phyloP scores from a whole-genome alignment of 2,797 vertebrate genomes.

The Periparus ater region DNA sequence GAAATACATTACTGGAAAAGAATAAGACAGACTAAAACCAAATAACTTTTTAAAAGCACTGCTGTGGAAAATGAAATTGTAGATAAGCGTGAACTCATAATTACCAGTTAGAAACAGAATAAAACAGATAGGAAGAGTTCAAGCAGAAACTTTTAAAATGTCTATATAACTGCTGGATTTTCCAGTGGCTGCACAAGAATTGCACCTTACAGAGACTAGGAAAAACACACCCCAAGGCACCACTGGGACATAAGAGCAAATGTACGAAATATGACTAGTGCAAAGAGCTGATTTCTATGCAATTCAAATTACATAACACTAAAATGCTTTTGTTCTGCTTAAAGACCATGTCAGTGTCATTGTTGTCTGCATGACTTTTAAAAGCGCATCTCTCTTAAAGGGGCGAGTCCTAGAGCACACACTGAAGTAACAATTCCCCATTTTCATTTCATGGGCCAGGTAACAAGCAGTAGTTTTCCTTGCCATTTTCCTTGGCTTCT shows the following conservation, averaged over 20 bases:
- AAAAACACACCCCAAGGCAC: background rate
- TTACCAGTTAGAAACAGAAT: slow-evolving; percentile 29
- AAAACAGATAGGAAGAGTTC: slow-evolving; percentile 22
- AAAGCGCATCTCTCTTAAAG: background rate
- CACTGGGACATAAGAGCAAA: fast-evolving
- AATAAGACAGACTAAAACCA: background rate
- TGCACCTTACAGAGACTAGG: background rate
- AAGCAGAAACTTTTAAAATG: background rate
- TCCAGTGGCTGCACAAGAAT: background rate
- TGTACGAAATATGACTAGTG: background rate
- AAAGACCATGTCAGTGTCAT: background rate
- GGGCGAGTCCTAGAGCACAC: background rate
- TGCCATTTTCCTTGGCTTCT: background rate
- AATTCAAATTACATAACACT: background rate
- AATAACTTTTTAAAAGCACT: background rate
- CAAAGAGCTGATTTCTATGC: background rate
- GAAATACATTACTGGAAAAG: background rate
- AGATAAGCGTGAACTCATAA: background rate
- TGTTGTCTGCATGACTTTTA: background rate
- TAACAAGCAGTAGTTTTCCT: background rate
- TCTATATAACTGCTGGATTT: slow-evolving; percentile 33
- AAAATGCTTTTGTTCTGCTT: background rate
- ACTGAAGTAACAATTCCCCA: background rate
- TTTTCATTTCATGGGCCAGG: background rate
- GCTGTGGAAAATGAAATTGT: slow-evolving; percentile 11